Base-by-base conservation (phyloP, 1,140 invertebrate species). In the Aphaenogaster rudis region DNA sequence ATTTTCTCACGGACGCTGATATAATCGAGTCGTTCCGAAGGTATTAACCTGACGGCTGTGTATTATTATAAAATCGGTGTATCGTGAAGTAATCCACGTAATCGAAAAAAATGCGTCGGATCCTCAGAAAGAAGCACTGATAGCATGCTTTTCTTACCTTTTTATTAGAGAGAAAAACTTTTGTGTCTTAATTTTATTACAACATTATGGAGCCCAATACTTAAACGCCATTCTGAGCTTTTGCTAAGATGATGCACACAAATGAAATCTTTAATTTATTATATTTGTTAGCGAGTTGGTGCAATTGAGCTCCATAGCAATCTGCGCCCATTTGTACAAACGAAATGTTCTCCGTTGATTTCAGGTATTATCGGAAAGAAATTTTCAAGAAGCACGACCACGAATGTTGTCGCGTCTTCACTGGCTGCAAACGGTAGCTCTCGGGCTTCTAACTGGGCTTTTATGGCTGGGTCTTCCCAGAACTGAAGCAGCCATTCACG, bases 391-490 rank as follows among this genome's bases (percentile, higher is more conserved):
- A 94, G 97, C 97, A 17, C 95, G 97, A 88, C 97, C 97, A 2
- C 95, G 97, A 63, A 98, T 98, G 97, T 94, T 98, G 28, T 98
- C 97, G 50, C 97, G 97, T 92, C 94, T 98, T 54, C 98, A 98
- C 93, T 98, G 98, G 97, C 96, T 98, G 48, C 98, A 98, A 94
- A 98, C 97, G 2, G 96, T 98, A 63, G 97, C 97, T 0, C 94
- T 98, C 67, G 97, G 97, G 1, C 88, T 98, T 61, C 96, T 98
- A 93, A 97, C 97, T 2, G 98, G 98, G 8, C 96, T 98, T 6
- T 95, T 98, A 15, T 98, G 98, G 98, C 97, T 98, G 90, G 97
- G 98, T 92, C 94, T 98, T 91, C 97, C 97, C 3, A 95, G 97
- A 45, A 97, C 96, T 8, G 98, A 98, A 94, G 96, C 97, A 87